Evolutionary conservation across 2,113 vertebrate genomes (phyloP).

Genomic region (Sceloporus tristichus): DNA sequence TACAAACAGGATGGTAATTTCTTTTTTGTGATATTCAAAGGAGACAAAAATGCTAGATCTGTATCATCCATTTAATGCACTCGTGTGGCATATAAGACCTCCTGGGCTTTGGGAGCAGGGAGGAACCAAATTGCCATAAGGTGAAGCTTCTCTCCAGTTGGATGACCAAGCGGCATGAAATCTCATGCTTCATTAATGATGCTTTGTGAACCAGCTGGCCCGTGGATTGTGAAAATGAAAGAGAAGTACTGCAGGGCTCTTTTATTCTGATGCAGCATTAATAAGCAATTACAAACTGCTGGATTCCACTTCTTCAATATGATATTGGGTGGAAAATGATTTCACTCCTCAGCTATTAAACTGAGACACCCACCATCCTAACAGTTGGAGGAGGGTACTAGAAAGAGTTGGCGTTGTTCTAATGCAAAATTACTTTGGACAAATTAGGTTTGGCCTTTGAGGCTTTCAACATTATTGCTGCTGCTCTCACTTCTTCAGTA

Average conservation of each 20-base stretch:
- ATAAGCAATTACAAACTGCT: slow-evolving; percentile 72
- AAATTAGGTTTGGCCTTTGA: neutral
- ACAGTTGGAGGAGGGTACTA: neutral
- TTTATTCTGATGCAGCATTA: slow-evolving; percentile 54
- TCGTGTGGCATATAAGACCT: slow-evolving; percentile 57
- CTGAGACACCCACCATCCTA: neutral
- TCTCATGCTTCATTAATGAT: slow-evolving; percentile 78
- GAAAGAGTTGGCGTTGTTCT: neutral
- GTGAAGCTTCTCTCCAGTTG: slow-evolving; percentile 63
- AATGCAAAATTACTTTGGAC: neutral
- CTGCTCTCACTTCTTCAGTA: neutral
- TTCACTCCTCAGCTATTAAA: slow-evolving; percentile 48
- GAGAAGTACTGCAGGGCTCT: slow-evolving; percentile 59
- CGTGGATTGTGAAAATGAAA: slow-evolving; percentile 79
- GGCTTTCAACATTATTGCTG: neutral
- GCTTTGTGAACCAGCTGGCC: slow-evolving; percentile 76
- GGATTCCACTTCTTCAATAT: slow-evolving; percentile 49
- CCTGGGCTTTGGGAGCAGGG: slow-evolving; percentile 47
- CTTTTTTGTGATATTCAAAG: slow-evolving; percentile 63
- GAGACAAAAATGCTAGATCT: slow-evolving; percentile 64
- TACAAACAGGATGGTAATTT: slow-evolving; percentile 60
- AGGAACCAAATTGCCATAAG: slow-evolving; percentile 70
- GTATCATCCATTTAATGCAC: slow-evolving; percentile 62
- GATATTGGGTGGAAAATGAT: slow-evolving; percentile 20
- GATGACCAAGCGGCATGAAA: slow-evolving; percentile 69